phyloP scores from a whole-genome alignment of 1,140 invertebrate genomes.

The Campodea augens region DNA sequence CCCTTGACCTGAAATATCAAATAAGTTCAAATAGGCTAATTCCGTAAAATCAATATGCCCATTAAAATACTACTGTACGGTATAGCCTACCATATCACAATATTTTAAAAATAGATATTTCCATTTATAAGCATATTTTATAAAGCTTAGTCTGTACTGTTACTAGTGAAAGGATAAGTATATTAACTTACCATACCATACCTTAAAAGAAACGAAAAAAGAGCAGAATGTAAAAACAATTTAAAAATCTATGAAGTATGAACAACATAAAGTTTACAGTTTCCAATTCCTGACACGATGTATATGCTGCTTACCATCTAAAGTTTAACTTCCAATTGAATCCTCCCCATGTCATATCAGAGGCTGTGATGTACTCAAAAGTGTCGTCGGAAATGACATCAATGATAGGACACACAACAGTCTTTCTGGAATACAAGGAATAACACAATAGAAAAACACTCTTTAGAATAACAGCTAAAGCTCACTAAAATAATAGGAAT shows the following conservation, averaged over 20 bases:
- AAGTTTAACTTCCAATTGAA: conserved; percentile 98
- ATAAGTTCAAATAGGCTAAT: no score
- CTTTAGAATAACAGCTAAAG: background rate
- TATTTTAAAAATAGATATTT: no score
- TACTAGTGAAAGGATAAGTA: no score
- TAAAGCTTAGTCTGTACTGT: no score
- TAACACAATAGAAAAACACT: background rate
- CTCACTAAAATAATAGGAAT: background rate
- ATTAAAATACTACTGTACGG: no score
- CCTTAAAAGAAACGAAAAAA: conserved; percentile 4
- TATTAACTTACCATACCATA: no score
- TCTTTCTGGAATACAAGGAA: conserved; percentile 35
- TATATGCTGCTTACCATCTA: conserved; percentile 48
- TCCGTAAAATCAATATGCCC: no score
- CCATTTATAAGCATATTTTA: no score
- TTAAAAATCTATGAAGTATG: background rate
- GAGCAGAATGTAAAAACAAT: conserved; percentile 1
- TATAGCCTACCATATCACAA: no score
- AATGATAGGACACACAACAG: conserved; percentile 93
- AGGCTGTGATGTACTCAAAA: conserved; percentile 88
- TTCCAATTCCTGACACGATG: conserved; percentile 1
- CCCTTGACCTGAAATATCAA: no score
- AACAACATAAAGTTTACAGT: background rate
- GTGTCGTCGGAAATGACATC: conserved; percentile 95
- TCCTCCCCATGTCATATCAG: conserved; percentile 90